Conservation (phyloP, 2,888 invertebrate genomes). For the Polylopha cassiicola region DNA sequence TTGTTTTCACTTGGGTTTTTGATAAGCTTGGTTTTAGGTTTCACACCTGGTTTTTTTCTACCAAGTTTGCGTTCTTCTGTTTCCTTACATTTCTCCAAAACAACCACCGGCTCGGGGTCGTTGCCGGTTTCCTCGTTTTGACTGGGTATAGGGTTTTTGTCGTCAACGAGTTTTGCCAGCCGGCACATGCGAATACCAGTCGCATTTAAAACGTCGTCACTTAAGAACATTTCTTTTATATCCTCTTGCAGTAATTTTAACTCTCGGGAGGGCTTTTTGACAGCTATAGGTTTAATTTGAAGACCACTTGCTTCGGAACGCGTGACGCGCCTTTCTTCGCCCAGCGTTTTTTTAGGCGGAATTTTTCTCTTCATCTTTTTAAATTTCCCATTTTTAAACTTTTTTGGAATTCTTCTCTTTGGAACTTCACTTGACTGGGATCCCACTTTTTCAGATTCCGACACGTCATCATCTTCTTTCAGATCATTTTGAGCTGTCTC, state of each 20-base stretch:
- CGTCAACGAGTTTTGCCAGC: conserved; percentile 70
- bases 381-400: conserved; percentile 10
- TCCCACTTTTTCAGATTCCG: conserved; percentile 26
- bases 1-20: conserved; percentile 22
- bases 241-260: conserved; percentile 81
- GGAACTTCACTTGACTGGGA: conserved; percentile 25
- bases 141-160: conserved; percentile 38
- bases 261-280: conserved; percentile 62
- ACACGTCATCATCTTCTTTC: conserved; percentile 26
- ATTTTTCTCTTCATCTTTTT: conserved; percentile 29
- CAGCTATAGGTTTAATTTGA: conserved; percentile 27
- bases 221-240: conserved; percentile 83
- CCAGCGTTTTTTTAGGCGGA: neutral
- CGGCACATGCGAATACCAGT: conserved; percentile 82
- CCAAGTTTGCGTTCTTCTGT: conserved; percentile 32
- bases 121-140: conserved; percentile 30
- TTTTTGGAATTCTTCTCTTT: conserved; percentile 20
- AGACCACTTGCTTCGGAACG: conserved; percentile 32
- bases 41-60: conserved; percentile 45
- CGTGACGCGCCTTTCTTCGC: conserved; percentile 34
- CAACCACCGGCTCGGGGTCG: conserved; percentile 40
- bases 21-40: conserved; percentile 36
- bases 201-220: conserved; percentile 77
- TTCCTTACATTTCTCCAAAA: conserved; percentile 47
- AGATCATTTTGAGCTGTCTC: conserved; percentile 13